Conservation (phyloP, 2,113 vertebrate genomes). For the Bolborhynchus lineola region DNA sequence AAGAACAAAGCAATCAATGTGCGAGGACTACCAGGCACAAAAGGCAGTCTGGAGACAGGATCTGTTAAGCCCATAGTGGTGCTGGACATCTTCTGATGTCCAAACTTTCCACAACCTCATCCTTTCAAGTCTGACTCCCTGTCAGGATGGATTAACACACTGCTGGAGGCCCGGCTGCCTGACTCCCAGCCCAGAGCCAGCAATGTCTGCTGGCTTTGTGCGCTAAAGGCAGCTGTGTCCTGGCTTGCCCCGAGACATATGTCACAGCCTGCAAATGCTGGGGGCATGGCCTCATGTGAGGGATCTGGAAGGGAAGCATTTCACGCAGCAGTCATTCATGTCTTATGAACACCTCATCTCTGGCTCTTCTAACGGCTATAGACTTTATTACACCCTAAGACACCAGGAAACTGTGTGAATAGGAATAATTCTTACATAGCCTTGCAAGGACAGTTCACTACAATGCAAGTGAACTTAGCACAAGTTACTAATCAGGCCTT, state of each 20-base stretch:
- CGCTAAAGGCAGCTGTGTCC: neutral
- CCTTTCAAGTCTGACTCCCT: neutral
- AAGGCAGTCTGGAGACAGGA: neutral
- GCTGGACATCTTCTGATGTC: neutral
- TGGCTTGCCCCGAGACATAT: fast-evolving
- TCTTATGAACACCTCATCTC: neutral
- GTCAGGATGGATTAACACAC: neutral
- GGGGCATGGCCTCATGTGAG: neutral
- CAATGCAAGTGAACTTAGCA: fast-evolving
- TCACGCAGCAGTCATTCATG: fast-evolving
- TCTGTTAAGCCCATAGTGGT: neutral
- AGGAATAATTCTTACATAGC: neutral
- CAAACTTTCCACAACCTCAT: neutral
- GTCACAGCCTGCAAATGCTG: neutral
- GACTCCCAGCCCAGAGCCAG: neutral
- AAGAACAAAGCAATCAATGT: neutral
- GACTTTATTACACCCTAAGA: neutral
- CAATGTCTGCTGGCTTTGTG: fast-evolving
- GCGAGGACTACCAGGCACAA: neutral
- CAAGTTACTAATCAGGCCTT: neutral
- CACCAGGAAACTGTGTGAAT: neutral
- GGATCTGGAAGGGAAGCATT: neutral
- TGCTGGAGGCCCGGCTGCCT: neutral
- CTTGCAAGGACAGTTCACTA: neutral
- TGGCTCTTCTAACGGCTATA: neutral